A percentile compares a stretch with the other conserved stretches of the same genome.
Conservation (phyloP, 2,888 invertebrate species). For the Lobophora halterata region DNA sequence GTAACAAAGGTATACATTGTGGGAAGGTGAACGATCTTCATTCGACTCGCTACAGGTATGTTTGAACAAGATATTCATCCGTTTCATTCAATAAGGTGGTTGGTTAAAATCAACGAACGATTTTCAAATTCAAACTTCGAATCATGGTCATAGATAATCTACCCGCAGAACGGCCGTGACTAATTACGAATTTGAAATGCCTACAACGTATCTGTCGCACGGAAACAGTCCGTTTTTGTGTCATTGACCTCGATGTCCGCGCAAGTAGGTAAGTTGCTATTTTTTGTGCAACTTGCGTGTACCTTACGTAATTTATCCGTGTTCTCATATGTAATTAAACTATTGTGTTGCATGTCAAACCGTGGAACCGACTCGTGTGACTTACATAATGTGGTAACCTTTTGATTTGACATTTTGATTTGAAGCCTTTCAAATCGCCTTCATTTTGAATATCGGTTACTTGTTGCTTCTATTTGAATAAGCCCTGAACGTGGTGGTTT, state of each 20-base stretch:
- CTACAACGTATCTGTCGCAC: constrained; percentile 54
- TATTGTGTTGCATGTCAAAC: constrained; percentile 57
- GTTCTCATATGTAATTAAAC: constrained; percentile 60
- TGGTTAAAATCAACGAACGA: constrained; percentile 35
- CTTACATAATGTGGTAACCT: constrained; percentile 69
- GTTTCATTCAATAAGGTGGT: constrained; percentile 36
- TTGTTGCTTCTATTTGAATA: constrained; percentile 52
- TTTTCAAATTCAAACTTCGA: constrained; percentile 43
- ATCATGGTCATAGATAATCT: constrained; percentile 42
- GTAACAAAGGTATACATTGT: constrained; percentile 75
- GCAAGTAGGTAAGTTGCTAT: constrained; percentile 55
- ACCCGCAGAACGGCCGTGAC: constrained; percentile 47
- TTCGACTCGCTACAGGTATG: constrained; percentile 70
- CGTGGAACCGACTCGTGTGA: constrained; percentile 40
- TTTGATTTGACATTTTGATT: constrained; percentile 68
- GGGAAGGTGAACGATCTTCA: constrained; percentile 73
- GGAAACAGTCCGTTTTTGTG: constrained; percentile 65
- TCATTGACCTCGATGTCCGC: constrained; percentile 65
- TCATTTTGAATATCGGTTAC: constrained; percentile 43
- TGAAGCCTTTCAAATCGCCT: constrained; percentile 53
- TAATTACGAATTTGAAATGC: constrained; percentile 60
- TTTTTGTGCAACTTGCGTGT: constrained; percentile 58
- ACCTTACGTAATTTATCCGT: constrained; percentile 58
- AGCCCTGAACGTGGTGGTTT: constrained; percentile 30
- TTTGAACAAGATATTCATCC: constrained; percentile 52